Conservation (phyloP, 2,888 invertebrate genomes). For the Panopea generosa region DNA sequence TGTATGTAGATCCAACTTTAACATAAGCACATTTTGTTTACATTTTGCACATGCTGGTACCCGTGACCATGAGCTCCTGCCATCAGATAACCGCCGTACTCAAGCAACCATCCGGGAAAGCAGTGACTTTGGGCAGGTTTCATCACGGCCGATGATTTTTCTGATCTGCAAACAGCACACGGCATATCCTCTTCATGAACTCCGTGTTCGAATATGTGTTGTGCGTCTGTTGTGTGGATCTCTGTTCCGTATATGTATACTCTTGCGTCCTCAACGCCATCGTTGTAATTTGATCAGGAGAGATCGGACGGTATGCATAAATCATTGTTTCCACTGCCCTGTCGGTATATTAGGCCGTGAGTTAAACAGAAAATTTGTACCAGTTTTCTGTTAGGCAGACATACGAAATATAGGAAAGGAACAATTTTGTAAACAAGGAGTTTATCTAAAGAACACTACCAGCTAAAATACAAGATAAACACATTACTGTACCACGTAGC, state of each 20-base stretch:
- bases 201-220: not conserved
- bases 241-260: conserved; percentile 5
- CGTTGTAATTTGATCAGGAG: not conserved
- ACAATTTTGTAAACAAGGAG: no score
- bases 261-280: not conserved
- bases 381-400: no score
- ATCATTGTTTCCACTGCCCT: conserved; percentile 12
- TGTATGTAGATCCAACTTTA: no score
- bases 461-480: no score
- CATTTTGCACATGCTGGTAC: no score
- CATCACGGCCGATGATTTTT: conserved; percentile 4
- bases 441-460: no score
- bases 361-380: no score
- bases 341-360: no score
- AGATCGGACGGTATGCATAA: conserved; percentile 12
- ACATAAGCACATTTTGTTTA: no score
- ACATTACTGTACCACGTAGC: no score
- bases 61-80: no score
- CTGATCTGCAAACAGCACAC: conserved; percentile 18
- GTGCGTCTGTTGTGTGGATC: not conserved
- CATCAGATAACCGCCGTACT: conserved; percentile 19
- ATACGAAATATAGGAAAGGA: no score
- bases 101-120: conserved; percentile 15
- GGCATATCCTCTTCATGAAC: conserved; percentile 12
- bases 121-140: conserved; percentile 15